Evolutionary conservation across 2,113 vertebrate species (phyloP).

Genomic region (Ovis aries): ARS-UI_Ramb_v3.0 NC_056055.1:19041501-19042000

Average conservation of each 20-base stretch:
- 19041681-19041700: background rate
- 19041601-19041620: background rate
- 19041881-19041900: background rate
- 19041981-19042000: background rate
- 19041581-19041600: background rate
- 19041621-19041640: background rate
- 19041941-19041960: background rate
- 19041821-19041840: background rate
- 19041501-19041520: no score
- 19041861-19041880: background rate
- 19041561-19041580: background rate
- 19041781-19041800: background rate
- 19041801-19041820: background rate
- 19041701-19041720: conserved; percentile 26
- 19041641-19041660: background rate
- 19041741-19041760: background rate
- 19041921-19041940: background rate
- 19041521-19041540: background rate
- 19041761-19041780: background rate
- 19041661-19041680: background rate
- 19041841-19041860: background rate
- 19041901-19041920: background rate
- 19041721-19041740: background rate
- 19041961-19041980: background rate
- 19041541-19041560: background rate